Base-by-base conservation (phyloP, 2,797 vertebrate species). In the Coregonus ussuriensis region DNA sequence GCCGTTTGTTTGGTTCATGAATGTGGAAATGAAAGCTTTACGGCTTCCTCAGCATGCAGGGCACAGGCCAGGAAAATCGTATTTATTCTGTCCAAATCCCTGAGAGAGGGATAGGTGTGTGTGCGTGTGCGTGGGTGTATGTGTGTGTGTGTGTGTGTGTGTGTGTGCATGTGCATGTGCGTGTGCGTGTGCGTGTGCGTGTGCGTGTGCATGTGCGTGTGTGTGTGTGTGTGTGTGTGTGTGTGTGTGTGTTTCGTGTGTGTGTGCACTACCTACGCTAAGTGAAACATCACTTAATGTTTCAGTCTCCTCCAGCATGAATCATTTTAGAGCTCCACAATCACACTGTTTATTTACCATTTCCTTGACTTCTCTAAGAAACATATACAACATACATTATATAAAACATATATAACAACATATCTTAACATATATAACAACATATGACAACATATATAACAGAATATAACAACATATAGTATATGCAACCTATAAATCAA, bases 1-100 rank as follows among this genome's bases (percentile, higher is more conserved):
- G 79, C 87, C 83, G 88, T 88, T 90, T 89, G 86, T 91, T 91
- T 90, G 85, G 86, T 84, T 83, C 86, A 83, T 73, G 73, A 86
- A 76, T 77, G 84, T 77, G 65, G 85, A 72, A 74, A 81, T 83
- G 75, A 65, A 84, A 82, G 85, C 76, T 78, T 82, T 88, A 88
- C 84, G 74, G 81, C 74, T 84, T 81, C 84, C 84, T 90, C 86
- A 78, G 88, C 87, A 88, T 87, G 88, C 86, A 83, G 88, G 81
- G 85, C 79, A 72, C 82, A 86, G 79, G 79, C 85, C 74, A 75
- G 83, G 75, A 84, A 78, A 87, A 77, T 83, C 85, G 86, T 86
- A 85, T 88, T 83, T 87, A 91, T 88, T 89, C 86, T 73, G 83
- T 85, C 86, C 86, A 68, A n/a, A 82, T 79, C 75, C 85, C 82